Percentiles rank a stretch among this genome's conserved stretches.
These are phyloP conservation scores for Cephus pulcher DNA, from an alignment of 2,888 invertebrate species.

Conservation along the genomic window DNA sequence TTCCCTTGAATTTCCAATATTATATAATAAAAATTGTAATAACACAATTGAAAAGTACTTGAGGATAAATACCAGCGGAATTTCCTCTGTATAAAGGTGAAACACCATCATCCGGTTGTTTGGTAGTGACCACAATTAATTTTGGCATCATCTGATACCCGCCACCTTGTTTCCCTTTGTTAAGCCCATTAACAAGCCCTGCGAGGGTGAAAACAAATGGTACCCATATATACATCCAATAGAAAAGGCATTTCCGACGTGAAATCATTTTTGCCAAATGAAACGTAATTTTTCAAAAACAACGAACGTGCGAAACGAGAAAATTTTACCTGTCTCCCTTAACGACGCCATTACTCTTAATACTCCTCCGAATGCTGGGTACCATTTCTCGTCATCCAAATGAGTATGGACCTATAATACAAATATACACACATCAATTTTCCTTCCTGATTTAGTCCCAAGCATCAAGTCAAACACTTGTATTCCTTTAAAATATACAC, in stretches of 20 bases:
- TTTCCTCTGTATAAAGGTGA: constrained; percentile 36
- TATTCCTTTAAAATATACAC: neutral
- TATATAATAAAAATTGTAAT: neutral
- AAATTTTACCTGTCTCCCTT: constrained; percentile 51
- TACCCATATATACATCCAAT: neutral
- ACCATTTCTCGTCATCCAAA: constrained; percentile 73
- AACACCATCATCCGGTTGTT: constrained; percentile 15
- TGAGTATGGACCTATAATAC: constrained; percentile 67
- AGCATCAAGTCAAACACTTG: neutral
- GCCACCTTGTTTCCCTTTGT: constrained; percentile 29
- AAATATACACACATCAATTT: constrained; percentile 12
- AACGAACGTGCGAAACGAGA: constrained; percentile 17
- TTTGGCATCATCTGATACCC: constrained; percentile 46
- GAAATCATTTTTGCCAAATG: constrained; percentile 9
- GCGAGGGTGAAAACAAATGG: constrained; percentile 6
- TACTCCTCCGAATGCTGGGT: constrained; percentile 70
- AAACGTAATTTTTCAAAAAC: constrained; percentile 5
- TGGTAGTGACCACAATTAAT: constrained; percentile 20
- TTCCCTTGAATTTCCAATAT: constrained; percentile 6
- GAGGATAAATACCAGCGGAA: neutral
- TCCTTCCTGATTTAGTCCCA: neutral
- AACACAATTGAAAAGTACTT: neutral
- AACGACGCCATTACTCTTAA: constrained; percentile 65
- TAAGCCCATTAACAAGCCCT: constrained; percentile 20
- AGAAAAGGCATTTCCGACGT: neutral